Evolutionary conservation across 2,113 vertebrate genomes (phyloP), one percentile per base, ranked within the genome.

Genomic region (Vulpes lagopus): DNA sequence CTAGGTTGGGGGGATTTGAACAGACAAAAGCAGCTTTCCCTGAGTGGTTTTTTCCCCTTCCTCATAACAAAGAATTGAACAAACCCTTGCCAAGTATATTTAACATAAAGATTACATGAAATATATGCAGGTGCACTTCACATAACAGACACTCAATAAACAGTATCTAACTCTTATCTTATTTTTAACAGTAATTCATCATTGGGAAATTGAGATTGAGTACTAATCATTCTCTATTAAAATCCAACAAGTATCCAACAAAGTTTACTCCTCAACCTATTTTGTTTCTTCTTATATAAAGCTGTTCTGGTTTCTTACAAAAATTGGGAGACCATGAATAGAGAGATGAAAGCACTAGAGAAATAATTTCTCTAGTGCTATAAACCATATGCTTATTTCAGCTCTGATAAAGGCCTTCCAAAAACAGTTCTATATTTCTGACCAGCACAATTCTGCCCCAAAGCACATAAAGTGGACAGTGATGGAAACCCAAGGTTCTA

Each of bases 271-370:
- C 14, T 59, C 1, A 76, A 90, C 5, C 27, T 92, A 78, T 76
- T 92, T 83, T 49, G 11, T 57, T 71, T 69, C 32, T 91, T 93
- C 49, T 88, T 85, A 49, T 38, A 93, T 22, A 27, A 92, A 88
- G 27, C 2, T 89, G 32, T 27, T 89, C 55, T 86, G 5, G 51
- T 87, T 84, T 35, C 30, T 59, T 89, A 81, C 67, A 12, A 59
- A 25, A 71, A 92, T 4, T 73, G n/a, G 43, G 20, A 96, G 49
- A 85, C 5, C 55, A 51, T 35, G 30, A 64, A 85, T 1, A 84
- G 35, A 89, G 23, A 89, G 23, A 81, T 62, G 55, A 91, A 94
- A 71, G 12, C 1, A 20, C 17, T 81, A 85, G 19, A 65, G 92
- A 97, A 90, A 30, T 73, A 49, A 95, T 16, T 55, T 62, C 7